Evolutionary conservation across 2,113 vertebrate genomes (phyloP), one percentile per base, ranked within the genome.

Genomic region (Bungarus multicinctus): DNA sequence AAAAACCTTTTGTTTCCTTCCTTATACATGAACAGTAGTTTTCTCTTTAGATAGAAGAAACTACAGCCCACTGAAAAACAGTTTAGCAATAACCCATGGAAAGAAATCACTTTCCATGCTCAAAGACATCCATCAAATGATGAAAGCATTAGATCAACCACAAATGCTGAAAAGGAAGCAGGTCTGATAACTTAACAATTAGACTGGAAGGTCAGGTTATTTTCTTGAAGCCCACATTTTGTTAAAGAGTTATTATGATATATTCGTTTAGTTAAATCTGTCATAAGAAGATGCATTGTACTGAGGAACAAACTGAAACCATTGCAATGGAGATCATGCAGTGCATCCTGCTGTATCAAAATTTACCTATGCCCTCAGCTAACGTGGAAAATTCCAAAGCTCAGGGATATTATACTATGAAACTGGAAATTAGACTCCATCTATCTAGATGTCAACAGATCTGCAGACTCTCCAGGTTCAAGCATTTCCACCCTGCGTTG

Each of bases 391-490:
- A 8, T 94, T 93, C 89, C 57, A 18, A 47, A 81, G 94, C 87
- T 93, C 87, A 3, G 30, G 25, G 50, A 25, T 58, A 90, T 95
- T 93, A 85, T n/a, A 94, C 52, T 92, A 89, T 85, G 93, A 95
- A 55, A 92, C 9, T 11, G 87, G 91, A 94, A 97, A 96, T 89
- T 87, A 96, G 90, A 94, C 27, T 94, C 54, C 92, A 96, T 95
- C 94, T 94, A 94, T 97, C 94, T 96, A 93, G 93, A 81, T 94
- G 95, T 97, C 96, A 96, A 93, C 20, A 91, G 58, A 95, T 93
- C 89, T 87, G 92, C 91, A 93, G 94, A 94, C 89, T 93, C 58
- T 85, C 94, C 45, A 91, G 87, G 50, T 89, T 94, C 0, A 86
- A 95, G 87, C 90, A 95, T 93, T 94, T 81, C 74, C 89, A 34